These are phyloP conservation scores for Trichonephila clavata DNA, from an alignment of 1,140 invertebrate genomes.

Conservation along the genomic window DNA sequence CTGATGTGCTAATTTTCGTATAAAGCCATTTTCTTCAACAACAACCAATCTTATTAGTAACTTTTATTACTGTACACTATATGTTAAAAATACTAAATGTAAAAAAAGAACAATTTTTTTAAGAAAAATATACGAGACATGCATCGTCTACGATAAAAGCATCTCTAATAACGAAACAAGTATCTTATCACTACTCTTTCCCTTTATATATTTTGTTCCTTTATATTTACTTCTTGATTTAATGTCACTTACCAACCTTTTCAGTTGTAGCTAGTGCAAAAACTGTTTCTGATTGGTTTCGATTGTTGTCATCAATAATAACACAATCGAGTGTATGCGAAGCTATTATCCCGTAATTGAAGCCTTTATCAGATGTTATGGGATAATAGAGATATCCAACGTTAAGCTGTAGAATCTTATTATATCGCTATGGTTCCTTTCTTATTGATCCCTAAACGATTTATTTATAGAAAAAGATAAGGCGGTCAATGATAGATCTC, in stretches of 20 bases:
- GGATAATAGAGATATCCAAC: slow-evolving; percentile 36
- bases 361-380: slow-evolving; percentile 52
- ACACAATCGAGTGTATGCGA: slow-evolving; percentile 8
- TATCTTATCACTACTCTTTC: neutral
- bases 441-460: neutral
- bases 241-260: neutral
- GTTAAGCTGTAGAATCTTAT: slow-evolving; percentile 32
- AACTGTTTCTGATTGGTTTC: slow-evolving; percentile 29
- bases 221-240: neutral
- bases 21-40: too few relatives aligned
- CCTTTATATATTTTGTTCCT: neutral
- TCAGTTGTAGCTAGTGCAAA: neutral
- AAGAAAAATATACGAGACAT: too few relatives aligned
- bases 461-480: neutral
- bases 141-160: too few relatives aligned
- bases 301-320: slow-evolving; percentile 43
- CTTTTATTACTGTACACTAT: too few relatives aligned
- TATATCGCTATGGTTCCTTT: neutral
- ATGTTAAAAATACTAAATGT: too few relatives aligned
- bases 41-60: too few relatives aligned
- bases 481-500: too few relatives aligned
- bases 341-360: slow-evolving; percentile 49
- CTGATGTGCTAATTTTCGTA: too few relatives aligned
- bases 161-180: too few relatives aligned
- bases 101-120: too few relatives aligned